These are phyloP conservation scores for Scaptodrosophila latifasciaeformis DNA, from an alignment of 2,888 invertebrate genomes.

Conservation along the genomic window DNA sequence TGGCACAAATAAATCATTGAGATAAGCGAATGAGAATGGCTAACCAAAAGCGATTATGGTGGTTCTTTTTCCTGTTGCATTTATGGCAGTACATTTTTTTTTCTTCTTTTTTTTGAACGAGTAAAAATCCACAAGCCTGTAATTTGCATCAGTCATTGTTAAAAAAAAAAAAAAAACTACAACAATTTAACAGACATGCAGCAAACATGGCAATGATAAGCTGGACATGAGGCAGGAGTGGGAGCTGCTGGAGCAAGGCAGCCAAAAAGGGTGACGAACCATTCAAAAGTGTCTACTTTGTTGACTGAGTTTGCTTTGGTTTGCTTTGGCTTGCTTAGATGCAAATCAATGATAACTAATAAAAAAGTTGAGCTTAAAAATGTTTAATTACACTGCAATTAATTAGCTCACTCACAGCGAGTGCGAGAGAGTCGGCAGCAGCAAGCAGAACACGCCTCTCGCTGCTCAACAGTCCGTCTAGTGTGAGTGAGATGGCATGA, in stretches of 20 bases:
- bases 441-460: background rate
- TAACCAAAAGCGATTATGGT: background rate
- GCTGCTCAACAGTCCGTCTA: background rate
- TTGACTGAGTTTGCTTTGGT: too few species aligned
- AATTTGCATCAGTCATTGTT: conserved; percentile 14
- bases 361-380: conserved; percentile 52
- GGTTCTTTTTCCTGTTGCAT: conserved; percentile 14
- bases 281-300: background rate
- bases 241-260: background rate
- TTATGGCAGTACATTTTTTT: conserved; percentile 26
- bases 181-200: conserved; percentile 2
- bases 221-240: background rate
- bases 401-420: conserved; percentile 27
- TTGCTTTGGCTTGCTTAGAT: conserved; percentile 32
- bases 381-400: conserved; percentile 59
- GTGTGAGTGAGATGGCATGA: conserved; percentile 2
- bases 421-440: conserved; percentile 35
- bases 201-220: conserved; percentile 1
- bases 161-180: conserved; percentile 3
- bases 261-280: too few species aligned
- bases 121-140: conserved; percentile 7
- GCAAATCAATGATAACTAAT: conserved; percentile 62
- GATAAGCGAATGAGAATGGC: conserved; percentile 32
- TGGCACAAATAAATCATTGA: conserved; percentile 45
- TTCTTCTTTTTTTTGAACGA: conserved; percentile 21